Percentiles rank a stretch among this genome's conserved stretches.
phyloP scores from a whole-genome alignment of 2,888 invertebrate genomes.

The Achlya flavicornis region DNA sequence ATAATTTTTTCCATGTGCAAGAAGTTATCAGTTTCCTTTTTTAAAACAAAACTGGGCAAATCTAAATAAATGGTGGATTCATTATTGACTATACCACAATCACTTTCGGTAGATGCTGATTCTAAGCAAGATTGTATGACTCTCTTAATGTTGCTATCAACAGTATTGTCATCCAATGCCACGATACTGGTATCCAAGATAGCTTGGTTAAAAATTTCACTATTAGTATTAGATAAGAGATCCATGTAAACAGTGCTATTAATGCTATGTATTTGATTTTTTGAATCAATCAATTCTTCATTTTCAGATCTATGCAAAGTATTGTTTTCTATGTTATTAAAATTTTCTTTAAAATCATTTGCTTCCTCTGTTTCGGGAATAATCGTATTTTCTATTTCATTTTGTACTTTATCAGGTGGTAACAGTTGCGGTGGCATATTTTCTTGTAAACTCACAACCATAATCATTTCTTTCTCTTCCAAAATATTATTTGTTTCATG shows the following conservation, averaged over 20 bases:
- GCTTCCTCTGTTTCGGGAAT: constrained; percentile 24
- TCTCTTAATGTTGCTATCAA: constrained; percentile 38
- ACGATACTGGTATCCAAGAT: constrained; percentile 28
- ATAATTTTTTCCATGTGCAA: constrained; percentile 61
- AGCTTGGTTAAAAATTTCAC: constrained; percentile 49
- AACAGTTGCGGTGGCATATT: constrained; percentile 38
- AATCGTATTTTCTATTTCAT: constrained; percentile 42
- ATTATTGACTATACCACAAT: constrained; percentile 47
- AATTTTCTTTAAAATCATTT: constrained; percentile 10
- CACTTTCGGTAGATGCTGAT: constrained; percentile 29
- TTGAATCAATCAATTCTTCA: constrained; percentile 26
- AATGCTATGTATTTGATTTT: constrained; percentile 35
- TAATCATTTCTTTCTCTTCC: constrained; percentile 27
- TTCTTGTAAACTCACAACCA: constrained; percentile 25
- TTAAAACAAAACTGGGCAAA: constrained; percentile 58
- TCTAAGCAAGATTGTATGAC: constrained; percentile 49
- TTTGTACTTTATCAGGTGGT: constrained; percentile 75
- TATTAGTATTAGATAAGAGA: constrained; percentile 65
- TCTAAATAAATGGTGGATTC: constrained; percentile 77
- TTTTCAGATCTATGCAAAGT: constrained; percentile 44
- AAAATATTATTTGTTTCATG: constrained; percentile 23
- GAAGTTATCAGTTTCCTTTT: constrained; percentile 60
- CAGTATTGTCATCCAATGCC: constrained; percentile 28
- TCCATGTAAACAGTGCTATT: constrained; percentile 68
- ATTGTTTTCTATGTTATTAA: constrained; percentile 20